Percentiles rank a stretch among this genome's conserved stretches.
These are phyloP conservation scores for Hypocryptadius cinnamomeus DNA, from an alignment of 2,113 vertebrate species.

Conservation along the genomic window DNA sequence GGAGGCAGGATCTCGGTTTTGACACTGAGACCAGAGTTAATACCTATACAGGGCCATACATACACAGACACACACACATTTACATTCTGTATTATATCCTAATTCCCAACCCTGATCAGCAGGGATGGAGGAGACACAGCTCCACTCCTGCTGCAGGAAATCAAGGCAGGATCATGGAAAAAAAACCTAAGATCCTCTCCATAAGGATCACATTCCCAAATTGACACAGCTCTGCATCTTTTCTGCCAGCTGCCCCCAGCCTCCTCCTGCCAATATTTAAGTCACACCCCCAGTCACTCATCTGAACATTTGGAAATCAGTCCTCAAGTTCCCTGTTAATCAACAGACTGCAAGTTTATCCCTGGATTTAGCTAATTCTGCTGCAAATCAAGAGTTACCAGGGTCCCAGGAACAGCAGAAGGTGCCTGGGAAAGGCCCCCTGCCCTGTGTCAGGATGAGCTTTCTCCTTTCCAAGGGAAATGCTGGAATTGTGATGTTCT, in stretches of 20 bases:
- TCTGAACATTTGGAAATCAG: neutral
- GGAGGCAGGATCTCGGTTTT: neutral
- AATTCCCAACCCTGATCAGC: neutral
- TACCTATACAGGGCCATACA: fast-evolving
- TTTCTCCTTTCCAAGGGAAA: neutral
- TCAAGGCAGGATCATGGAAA: neutral
- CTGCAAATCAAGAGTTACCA: neutral
- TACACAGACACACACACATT: fast-evolving
- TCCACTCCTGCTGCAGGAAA: neutral
- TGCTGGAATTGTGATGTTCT: fast-evolving
- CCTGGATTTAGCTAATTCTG: neutral
- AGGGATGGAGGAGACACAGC: neutral
- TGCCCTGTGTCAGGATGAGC: neutral
- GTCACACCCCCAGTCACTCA: neutral
- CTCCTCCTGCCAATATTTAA: neutral
- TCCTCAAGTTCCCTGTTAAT: neutral
- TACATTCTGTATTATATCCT: fast-evolving
- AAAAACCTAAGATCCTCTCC: neutral
- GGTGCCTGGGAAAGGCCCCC: neutral
- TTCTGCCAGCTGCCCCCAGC: neutral
- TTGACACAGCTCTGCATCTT: neutral
- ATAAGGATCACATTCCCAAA: neutral
- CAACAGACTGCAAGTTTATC: neutral
- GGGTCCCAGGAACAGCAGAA: neutral
- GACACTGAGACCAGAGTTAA: neutral